phyloP scores from a whole-genome alignment of 2,113 vertebrate genomes.

The Sialia sialis region DNA sequence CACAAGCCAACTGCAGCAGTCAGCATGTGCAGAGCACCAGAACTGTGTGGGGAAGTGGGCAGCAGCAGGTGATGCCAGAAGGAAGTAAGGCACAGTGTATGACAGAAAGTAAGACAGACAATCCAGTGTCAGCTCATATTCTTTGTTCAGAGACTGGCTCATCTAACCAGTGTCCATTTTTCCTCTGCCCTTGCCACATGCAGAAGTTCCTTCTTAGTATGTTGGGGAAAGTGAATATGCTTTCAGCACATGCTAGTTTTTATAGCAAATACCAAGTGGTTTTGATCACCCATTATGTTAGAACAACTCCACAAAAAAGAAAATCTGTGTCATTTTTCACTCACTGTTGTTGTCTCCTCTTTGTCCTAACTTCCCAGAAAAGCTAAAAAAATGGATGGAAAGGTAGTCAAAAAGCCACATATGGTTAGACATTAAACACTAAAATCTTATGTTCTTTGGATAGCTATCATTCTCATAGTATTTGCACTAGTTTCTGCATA shows the following conservation, averaged over 20 bases:
- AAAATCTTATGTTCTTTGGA: neutral
- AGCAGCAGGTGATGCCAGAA: constrained; percentile 7
- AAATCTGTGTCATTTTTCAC: constrained; percentile 37
- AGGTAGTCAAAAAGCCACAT: constrained; percentile 49
- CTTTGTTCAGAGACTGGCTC: neutral
- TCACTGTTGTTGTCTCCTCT: constrained; percentile 65
- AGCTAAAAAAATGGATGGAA: constrained; percentile 63
- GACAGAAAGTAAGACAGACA: neutral
- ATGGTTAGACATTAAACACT: neutral
- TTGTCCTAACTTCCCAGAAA: constrained; percentile 63
- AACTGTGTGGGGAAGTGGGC: neutral
- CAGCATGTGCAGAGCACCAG: neutral
- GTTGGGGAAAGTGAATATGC: neutral
- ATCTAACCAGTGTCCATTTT: neutral
- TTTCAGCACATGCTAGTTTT: constrained; percentile 18
- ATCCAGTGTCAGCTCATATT: constrained; percentile 43
- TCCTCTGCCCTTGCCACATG: constrained; percentile 11
- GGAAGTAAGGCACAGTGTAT: neutral
- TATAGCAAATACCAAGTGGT: neutral
- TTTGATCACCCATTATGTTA: constrained; percentile 2
- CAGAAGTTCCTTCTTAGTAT: neutral
- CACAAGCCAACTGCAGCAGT: constrained; percentile 3
- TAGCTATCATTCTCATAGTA: neutral
- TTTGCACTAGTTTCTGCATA: neutral
- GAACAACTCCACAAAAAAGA: neutral